These are phyloP conservation scores for Pseudomyrmex sp. DNA, from an alignment of 1,140 invertebrate species.

Conservation along the genomic window DNA sequence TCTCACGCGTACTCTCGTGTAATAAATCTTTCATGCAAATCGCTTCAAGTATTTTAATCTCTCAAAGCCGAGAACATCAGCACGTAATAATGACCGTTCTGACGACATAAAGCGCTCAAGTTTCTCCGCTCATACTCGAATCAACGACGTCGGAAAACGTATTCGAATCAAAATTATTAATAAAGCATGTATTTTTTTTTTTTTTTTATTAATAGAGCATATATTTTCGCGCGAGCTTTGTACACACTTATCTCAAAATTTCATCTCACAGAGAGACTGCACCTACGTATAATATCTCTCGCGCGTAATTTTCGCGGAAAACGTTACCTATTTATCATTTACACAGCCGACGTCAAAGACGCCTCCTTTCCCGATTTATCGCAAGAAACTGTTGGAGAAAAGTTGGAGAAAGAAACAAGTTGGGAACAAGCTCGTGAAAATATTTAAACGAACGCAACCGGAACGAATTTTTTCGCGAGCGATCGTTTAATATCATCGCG, in stretches of 20 bases:
- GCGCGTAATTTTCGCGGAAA: constrained; percentile 8
- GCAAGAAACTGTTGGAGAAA: constrained; percentile 29
- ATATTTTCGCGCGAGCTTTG: neutral
- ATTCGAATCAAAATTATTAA: constrained; percentile 3
- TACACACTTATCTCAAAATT: neutral
- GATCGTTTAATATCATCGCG: neutral
- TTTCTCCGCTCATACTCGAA: neutral
- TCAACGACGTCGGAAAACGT: neutral
- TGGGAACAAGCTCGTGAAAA: constrained; percentile 10
- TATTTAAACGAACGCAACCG: constrained; percentile 39
- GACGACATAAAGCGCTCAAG: neutral
- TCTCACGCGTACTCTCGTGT: neutral
- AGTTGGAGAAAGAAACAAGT: constrained; percentile 9
- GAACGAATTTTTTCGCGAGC: constrained; percentile 2
- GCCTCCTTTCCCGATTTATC: constrained; percentile 23
- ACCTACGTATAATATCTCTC: neutral
- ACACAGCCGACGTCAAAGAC: neutral
- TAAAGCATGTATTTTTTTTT: no score
- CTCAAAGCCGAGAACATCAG: constrained; percentile 10
- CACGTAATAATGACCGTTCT: neutral
- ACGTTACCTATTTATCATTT: constrained; percentile 18
- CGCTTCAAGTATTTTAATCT: constrained; percentile 43
- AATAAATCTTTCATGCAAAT: constrained; percentile 54
- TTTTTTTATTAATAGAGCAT: neutral
- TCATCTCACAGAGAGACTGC: neutral